Evolutionary conservation across 2,888 invertebrate genomes (phyloP).

Genomic region (Siphonodentalium dalli): DNA sequence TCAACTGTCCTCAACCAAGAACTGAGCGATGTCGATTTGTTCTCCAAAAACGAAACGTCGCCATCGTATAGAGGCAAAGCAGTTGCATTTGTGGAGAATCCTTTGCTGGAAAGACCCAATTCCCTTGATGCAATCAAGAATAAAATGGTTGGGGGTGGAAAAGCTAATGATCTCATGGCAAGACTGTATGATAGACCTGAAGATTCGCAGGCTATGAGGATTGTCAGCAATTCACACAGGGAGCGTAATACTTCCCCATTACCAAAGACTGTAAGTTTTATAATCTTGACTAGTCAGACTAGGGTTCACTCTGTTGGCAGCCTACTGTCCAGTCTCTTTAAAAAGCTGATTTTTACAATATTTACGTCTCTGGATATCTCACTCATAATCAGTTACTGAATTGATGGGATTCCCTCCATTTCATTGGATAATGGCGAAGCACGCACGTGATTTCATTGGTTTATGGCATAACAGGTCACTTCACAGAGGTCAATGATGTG

Average conservation of each 20-base stretch:
- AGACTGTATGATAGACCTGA: conserved; percentile 48
- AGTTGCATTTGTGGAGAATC: conserved; percentile 30
- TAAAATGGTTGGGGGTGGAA: conserved; percentile 24
- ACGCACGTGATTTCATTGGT: no score
- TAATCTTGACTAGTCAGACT: conserved; percentile 11
- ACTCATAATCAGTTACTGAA: no score
- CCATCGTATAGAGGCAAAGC: conserved; percentile 19
- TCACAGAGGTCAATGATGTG: no score
- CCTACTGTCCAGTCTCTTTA: no score
- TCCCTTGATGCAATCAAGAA: conserved; percentile 35
- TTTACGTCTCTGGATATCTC: no score
- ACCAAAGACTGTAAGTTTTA: conserved; percentile 7
- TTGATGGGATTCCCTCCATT: no score
- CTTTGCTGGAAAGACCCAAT: conserved; percentile 22
- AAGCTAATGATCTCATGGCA: conserved; percentile 43
- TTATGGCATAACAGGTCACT: no score
- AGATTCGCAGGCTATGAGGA: conserved; percentile 42
- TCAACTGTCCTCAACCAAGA: conserved; percentile 48
- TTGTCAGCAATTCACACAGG: conserved; percentile 11
- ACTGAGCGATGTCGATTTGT: conserved; percentile 38
- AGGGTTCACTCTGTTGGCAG: conserved; percentile 1
- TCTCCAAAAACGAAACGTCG: conserved; percentile 31
- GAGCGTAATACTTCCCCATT: neutral
- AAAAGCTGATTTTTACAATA: no score
- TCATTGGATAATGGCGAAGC: no score